Conservation (phyloP, 2,888 invertebrate genomes). For the Tenthredo mesomela region DNA sequence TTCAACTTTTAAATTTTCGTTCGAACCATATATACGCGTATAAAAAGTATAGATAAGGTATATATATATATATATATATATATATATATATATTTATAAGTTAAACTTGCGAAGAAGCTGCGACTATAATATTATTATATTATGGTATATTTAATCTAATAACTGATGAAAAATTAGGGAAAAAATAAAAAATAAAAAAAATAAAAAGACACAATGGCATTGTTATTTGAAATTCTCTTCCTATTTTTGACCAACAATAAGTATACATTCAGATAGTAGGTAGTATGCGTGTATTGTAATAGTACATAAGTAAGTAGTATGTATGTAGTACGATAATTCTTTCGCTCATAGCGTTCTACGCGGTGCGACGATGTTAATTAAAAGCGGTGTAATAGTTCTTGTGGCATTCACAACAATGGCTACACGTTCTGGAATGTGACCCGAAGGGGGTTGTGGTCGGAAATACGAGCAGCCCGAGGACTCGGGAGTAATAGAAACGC, state of each 20-base stretch:
- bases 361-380: slow-evolving; percentile 37
- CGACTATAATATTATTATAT: no score
- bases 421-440: slow-evolving; percentile 33
- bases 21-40: not conserved
- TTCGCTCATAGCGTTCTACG: slow-evolving; percentile 2
- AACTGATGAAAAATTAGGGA: not conserved
- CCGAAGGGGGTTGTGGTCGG: slow-evolving; percentile 30
- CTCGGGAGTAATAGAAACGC: slow-evolving; percentile 30
- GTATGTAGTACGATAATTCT: slow-evolving; percentile 10
- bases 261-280: no score
- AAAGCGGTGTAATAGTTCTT: slow-evolving; percentile 46
- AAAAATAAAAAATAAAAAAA: no score
- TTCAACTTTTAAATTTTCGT: slow-evolving; percentile 11
- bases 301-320: no score
- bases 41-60: not conserved
- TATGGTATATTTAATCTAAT: not conserved
- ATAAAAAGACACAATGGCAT: not conserved
- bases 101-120: no score
- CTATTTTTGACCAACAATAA: not conserved
- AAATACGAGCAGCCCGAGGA: slow-evolving; percentile 27
- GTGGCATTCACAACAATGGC: slow-evolving; percentile 31
- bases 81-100: no score
- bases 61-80: no score
- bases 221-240: slow-evolving; percentile 4
- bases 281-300: no score